Conservation (phyloP, 2,113 vertebrate species). For the Gnathonemus longibarbis region DNA sequence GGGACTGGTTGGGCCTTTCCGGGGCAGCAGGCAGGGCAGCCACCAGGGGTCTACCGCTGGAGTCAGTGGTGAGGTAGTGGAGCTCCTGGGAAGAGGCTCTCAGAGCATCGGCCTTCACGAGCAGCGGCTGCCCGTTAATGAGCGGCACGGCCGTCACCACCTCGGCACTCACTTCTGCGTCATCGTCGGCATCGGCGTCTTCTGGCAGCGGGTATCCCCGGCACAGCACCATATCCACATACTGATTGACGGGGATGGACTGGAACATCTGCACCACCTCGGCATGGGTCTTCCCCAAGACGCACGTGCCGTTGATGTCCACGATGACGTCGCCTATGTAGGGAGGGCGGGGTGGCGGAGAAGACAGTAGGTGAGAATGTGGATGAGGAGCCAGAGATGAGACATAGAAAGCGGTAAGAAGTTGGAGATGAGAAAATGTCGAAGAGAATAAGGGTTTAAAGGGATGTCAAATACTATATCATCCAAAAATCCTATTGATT, state of each 20-base stretch:
- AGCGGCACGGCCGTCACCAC: slow-evolving; percentile 67
- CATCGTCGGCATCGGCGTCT: slow-evolving; percentile 64
- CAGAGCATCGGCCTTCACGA: slow-evolving; percentile 46
- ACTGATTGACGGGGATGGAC: slow-evolving; percentile 83
- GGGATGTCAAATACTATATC: background rate
- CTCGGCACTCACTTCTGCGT: slow-evolving; percentile 56
- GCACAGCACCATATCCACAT: slow-evolving; percentile 87
- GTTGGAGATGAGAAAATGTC: background rate
- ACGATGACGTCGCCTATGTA: slow-evolving; percentile 88
- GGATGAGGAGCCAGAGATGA: background rate
- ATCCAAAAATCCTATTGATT: background rate
- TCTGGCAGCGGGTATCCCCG: slow-evolving; percentile 92
- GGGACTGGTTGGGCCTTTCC: slow-evolving; percentile 68
- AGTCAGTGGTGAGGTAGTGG: slow-evolving; percentile 60
- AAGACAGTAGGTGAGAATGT: background rate
- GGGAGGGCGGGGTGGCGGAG: background rate
- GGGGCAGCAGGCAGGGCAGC: slow-evolving; percentile 59
- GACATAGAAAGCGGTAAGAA: background rate
- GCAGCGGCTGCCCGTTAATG: slow-evolving; percentile 60
- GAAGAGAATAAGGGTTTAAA: background rate
- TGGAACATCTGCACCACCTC: slow-evolving; percentile 99
- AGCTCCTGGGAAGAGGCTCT: slow-evolving; percentile 62
- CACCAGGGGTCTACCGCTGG: slow-evolving; percentile 58
- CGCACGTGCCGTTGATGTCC: slow-evolving; percentile 85
- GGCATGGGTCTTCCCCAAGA: slow-evolving; percentile 92